Conservation (phyloP, 2,113 vertebrate genomes). For the Pogona vitticeps region DNA sequence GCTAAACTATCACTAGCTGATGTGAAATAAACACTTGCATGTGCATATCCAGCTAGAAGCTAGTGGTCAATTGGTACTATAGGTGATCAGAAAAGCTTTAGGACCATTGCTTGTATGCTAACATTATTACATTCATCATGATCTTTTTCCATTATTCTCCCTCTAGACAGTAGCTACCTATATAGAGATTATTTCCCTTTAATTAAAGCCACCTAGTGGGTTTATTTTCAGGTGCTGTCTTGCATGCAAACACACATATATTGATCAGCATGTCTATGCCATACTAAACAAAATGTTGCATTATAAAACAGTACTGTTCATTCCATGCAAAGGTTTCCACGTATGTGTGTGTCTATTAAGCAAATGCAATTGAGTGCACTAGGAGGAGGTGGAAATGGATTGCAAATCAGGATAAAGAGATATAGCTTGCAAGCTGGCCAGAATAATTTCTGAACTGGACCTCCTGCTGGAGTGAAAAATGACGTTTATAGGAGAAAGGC, state of each 20-base stretch:
- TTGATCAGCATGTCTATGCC: conserved; percentile 6
- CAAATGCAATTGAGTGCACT: conserved; percentile 36
- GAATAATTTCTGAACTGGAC: conserved; percentile 60
- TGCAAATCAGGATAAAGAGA: conserved; percentile 58
- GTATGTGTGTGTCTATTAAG: conserved; percentile 40
- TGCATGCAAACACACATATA: neutral
- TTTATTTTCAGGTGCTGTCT: neutral
- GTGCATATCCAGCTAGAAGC: neutral
- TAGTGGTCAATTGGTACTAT: neutral
- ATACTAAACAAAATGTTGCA: neutral
- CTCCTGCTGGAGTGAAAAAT: conserved; percentile 70
- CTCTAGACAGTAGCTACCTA: neutral
- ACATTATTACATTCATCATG: neutral
- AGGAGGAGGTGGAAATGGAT: conserved; percentile 40
- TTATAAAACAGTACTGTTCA: conserved; percentile 29
- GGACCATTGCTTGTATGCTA: neutral
- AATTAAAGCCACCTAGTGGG: neutral
- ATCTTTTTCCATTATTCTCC: neutral
- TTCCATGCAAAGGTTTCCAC: neutral
- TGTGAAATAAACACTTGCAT: neutral
- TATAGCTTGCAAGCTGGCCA: conserved; percentile 37
- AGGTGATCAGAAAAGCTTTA: neutral
- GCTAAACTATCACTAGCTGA: neutral
- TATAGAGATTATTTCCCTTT: neutral
- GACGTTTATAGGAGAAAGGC: conserved; percentile 46